Percentiles rank a stretch among this genome's conserved stretches.
These are phyloP conservation scores for Phaenicophaeus curvirostris DNA, from an alignment of 2,797 vertebrate genomes.

Conservation along the genomic window DNA sequence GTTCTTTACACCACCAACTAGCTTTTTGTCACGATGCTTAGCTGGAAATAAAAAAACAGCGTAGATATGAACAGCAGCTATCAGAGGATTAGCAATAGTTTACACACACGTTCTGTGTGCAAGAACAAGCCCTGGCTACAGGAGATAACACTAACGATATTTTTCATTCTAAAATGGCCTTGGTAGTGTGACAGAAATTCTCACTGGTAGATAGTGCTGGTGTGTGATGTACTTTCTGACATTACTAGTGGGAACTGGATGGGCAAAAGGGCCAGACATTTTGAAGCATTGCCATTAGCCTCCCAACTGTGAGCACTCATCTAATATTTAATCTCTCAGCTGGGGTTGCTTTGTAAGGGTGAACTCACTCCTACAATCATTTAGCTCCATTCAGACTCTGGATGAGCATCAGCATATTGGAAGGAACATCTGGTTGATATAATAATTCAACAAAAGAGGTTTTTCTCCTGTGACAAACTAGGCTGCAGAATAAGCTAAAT, in stretches of 20 bases:
- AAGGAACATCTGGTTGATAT: background rate
- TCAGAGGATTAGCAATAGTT: background rate
- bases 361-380: background rate
- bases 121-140: background rate
- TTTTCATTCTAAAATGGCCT: conserved; percentile 6
- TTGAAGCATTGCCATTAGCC: background rate
- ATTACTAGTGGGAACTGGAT: background rate
- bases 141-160: background rate
- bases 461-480: background rate
- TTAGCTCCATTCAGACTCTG: background rate
- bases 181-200: background rate
- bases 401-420: background rate
- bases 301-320: background rate
- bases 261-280: background rate
- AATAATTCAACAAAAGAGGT: conserved; percentile 19
- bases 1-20: background rate
- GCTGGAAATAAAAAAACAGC: background rate
- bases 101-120: background rate
- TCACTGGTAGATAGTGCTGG: background rate
- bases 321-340: background rate
- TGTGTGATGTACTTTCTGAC: background rate
- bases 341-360: background rate
- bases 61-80: background rate
- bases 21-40: background rate
- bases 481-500: background rate